phyloP scores from a whole-genome alignment of 2,888 invertebrate genomes.

The Gonocerus acuteangulatus region DNA sequence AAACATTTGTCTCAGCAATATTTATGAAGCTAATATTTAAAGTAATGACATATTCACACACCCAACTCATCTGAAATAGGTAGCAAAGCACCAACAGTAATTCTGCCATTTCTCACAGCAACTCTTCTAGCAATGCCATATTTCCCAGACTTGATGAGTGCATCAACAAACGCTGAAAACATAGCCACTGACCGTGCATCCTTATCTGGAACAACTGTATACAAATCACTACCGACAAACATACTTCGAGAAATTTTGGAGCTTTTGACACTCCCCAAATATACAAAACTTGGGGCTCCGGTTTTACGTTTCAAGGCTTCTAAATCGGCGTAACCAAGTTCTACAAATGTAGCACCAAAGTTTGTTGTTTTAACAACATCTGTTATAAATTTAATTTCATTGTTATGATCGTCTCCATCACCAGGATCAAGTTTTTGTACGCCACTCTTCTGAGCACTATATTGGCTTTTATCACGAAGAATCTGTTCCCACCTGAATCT shows the following conservation, averaged over 20 bases:
- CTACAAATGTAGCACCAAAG: conserved; percentile 24
- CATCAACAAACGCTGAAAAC: conserved; percentile 29
- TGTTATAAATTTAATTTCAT: conserved; percentile 10
- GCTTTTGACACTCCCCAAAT: conserved; percentile 25
- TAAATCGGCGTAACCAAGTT: conserved; percentile 29
- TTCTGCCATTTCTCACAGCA: conserved; percentile 25
- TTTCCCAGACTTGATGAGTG: conserved; percentile 24
- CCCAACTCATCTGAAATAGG: conserved; percentile 32
- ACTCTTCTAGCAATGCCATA: conserved; percentile 27
- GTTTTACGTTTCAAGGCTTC: conserved; percentile 28
- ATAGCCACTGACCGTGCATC: conserved; percentile 7
- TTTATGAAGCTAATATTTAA: no score
- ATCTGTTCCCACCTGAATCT: conserved; percentile 14
- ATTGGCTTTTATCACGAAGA: not conserved
- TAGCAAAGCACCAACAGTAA: conserved; percentile 20
- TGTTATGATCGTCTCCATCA: not conserved
- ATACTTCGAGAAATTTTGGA: conserved; percentile 23
- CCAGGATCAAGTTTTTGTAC: not conserved
- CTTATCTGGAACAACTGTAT: conserved; percentile 27
- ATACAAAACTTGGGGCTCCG: conserved; percentile 28
- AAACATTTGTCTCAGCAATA: no score
- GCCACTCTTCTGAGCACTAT: not conserved
- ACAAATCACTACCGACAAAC: conserved; percentile 28
- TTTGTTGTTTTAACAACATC: conserved; percentile 12
- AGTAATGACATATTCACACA: no score